These are phyloP conservation scores for Benitochromis conjunctus DNA, from an alignment of 2,113 vertebrate genomes.

Conservation along the genomic window DNA sequence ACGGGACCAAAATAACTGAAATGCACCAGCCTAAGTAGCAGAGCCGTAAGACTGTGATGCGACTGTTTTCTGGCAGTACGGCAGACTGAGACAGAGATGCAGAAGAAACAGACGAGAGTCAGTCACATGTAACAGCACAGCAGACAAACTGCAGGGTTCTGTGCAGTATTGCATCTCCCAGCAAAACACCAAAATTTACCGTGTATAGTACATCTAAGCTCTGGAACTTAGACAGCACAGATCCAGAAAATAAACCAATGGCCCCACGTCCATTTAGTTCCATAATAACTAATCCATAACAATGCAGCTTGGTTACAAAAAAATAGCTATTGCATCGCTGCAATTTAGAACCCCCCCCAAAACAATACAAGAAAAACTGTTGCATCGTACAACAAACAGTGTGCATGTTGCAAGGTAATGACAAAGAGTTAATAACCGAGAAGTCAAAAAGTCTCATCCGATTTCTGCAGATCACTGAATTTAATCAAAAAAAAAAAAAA, in stretches of 20 bases:
- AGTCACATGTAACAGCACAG: neutral
- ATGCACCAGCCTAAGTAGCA: slow-evolving; percentile 14
- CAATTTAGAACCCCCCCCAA: neutral
- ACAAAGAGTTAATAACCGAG: neutral
- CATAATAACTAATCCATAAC: neutral
- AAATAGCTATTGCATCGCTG: neutral
- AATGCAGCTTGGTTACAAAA: neutral
- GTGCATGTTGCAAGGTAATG: neutral
- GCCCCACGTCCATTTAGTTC: neutral
- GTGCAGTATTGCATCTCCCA: neutral
- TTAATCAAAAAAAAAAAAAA: neutral
- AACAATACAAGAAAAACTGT: neutral
- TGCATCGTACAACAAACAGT: too few relatives aligned
- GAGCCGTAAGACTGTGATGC: neutral
- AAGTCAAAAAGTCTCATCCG: neutral
- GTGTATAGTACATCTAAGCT: neutral
- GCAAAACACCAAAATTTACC: neutral
- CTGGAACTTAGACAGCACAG: neutral
- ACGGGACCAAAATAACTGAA: slow-evolving; percentile 28
- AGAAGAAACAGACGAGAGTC: neutral
- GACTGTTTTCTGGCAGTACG: neutral
- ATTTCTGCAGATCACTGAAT: neutral
- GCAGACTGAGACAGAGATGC: neutral
- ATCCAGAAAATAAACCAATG: neutral
- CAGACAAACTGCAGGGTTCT: neutral